Evolutionary conservation across 2,888 invertebrate genomes (phyloP), one percentile per base, ranked within the genome.

Genomic region (Ophion obscuratus): DNA sequence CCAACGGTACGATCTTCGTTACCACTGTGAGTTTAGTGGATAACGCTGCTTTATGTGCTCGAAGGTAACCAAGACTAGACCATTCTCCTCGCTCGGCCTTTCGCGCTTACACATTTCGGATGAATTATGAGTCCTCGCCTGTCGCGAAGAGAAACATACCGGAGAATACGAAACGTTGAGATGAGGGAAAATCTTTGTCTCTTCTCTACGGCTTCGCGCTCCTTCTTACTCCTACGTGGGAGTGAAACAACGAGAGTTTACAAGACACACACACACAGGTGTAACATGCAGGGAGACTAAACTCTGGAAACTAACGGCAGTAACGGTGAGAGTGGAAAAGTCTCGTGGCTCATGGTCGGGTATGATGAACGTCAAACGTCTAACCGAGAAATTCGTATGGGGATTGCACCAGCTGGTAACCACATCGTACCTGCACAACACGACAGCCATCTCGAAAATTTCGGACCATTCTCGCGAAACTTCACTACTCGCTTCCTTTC

Each of bases 41-140:
- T 87, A 83, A 85, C 78, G 85, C 73, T 85, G 81, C 77, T 87
- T 87, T 85, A 87, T 87, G 83, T 83, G 81, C 83, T 87, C 81
- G 87, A 83, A 70, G 85, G 75, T 80, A 87, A 83, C 78, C 85
- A 78, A 66, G 64, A 84, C 74, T 73, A 27, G 57, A n/a, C 57
- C 73, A 36, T 40, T 20, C 61, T 76, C 31, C 73, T 71, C 59
- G 73, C 24, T 78, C 82, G 67, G 27, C 53, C 66, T 64, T 67
- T 31, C 70, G 59, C 73, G 76, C 85, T 88, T 85, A 84, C 87
- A 87, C 83, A 87, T 78, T 83, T 70, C 77, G 61, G 24, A 47
- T 83, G 86, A 86, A 87, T 86, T 84, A 87, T 84, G 84, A 86
- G 83, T 83, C 83, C 75, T 71, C 78, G 74, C 81, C 83, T 27